Percentiles rank a stretch among this genome's conserved stretches.
These are phyloP conservation scores for Meteorus colon DNA, from an alignment of 2,888 invertebrate genomes.

Conservation along the genomic window DNA sequence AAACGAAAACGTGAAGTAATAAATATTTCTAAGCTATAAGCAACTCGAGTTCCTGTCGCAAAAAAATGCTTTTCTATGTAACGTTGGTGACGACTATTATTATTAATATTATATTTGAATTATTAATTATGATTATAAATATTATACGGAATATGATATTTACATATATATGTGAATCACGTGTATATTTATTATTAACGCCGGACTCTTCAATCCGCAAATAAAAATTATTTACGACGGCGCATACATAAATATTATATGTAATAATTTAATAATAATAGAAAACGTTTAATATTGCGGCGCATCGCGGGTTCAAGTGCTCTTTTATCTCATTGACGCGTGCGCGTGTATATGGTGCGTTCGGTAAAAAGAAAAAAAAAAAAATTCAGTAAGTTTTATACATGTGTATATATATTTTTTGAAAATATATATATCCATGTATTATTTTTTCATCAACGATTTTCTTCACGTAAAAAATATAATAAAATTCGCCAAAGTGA, in stretches of 20 bases:
- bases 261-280: background rate
- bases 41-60: slow-evolving; percentile 68
- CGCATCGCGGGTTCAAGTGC: slow-evolving; percentile 21
- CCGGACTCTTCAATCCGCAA: slow-evolving; percentile 18
- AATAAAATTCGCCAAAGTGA: background rate
- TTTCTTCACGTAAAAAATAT: background rate
- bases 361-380: background rate
- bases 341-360: slow-evolving; percentile 1
- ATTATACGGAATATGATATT: slow-evolving; percentile 65
- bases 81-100: slow-evolving; percentile 67
- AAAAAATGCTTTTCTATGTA: slow-evolving; percentile 68
- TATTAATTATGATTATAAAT: slow-evolving; percentile 59
- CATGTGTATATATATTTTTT: background rate
- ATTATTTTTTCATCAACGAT: slow-evolving; percentile 6
- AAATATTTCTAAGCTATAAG: slow-evolving; percentile 64
- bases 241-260: slow-evolving; percentile 10
- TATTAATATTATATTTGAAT: slow-evolving; percentile 66
- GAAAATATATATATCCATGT: background rate
- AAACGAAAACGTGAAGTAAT: slow-evolving; percentile 61
- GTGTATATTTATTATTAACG: slow-evolving; percentile 61
- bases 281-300: background rate
- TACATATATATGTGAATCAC: slow-evolving; percentile 60
- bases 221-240: background rate
- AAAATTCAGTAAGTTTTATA: background rate
- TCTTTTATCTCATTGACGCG: slow-evolving; percentile 19